phyloP scores from a whole-genome alignment of 1,140 invertebrate species.

The Wiebesia pumilae region DNA sequence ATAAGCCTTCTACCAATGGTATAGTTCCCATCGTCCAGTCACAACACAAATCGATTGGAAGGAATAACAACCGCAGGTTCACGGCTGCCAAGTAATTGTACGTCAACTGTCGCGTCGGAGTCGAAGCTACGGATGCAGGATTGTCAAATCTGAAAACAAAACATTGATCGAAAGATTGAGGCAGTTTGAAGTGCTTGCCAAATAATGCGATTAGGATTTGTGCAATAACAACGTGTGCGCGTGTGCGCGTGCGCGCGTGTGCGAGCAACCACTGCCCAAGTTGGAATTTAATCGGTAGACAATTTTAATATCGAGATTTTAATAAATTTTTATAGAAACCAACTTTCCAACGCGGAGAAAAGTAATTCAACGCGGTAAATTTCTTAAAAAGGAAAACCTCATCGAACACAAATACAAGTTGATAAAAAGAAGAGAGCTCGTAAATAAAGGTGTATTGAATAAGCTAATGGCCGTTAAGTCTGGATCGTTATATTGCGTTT shows the following conservation, averaged over 20 bases:
- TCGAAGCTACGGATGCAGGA: constrained; percentile 87
- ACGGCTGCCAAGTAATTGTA: constrained; percentile 94
- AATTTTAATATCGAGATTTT: no score
- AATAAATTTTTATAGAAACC: no score
- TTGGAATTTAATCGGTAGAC: no score
- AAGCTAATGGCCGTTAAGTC: neutral
- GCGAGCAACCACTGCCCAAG: no score
- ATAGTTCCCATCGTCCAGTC: constrained; percentile 99
- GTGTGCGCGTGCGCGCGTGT: no score
- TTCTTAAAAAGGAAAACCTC: no score
- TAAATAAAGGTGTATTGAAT: no score
- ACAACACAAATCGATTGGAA: constrained; percentile 93
- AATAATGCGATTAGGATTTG: neutral
- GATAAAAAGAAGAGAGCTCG: no score
- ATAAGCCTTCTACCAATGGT: constrained; percentile 86
- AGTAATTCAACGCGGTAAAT: no score
- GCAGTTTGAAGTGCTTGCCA: neutral
- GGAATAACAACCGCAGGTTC: constrained; percentile 92
- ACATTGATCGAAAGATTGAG: neutral
- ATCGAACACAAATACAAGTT: no score
- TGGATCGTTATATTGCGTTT: neutral
- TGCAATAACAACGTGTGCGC: no score
- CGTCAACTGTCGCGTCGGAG: constrained; percentile 89
- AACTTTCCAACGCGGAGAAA: no score
- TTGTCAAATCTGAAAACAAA: constrained; percentile 87